Percentiles rank a stretch among this genome's conserved stretches.
These are phyloP conservation scores for Oasisia sp. DNA, from an alignment of 2,888 invertebrate species.

Conservation along the genomic window DNA sequence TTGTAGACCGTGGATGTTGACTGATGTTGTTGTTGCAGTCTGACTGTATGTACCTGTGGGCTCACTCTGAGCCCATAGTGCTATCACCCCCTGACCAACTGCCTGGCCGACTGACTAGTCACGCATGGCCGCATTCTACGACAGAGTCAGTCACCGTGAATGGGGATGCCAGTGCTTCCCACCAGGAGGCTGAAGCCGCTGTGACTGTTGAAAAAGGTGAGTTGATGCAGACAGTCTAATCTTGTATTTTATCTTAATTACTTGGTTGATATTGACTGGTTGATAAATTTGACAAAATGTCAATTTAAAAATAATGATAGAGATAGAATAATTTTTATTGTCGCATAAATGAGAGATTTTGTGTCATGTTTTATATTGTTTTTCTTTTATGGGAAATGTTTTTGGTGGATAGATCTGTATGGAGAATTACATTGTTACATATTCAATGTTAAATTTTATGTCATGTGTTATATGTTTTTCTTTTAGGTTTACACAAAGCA, in stretches of 20 bases:
- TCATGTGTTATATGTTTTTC: too few species aligned
- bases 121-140: slow-evolving; percentile 75
- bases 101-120: slow-evolving; percentile 79
- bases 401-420: too few species aligned
- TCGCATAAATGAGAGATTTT: too few species aligned
- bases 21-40: slow-evolving; percentile 72
- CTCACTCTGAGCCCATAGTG: slow-evolving; percentile 78
- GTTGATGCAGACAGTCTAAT: background rate
- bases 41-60: slow-evolving; percentile 91
- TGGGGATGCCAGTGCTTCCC: background rate
- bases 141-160: background rate
- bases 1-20: background rate
- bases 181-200: background rate
- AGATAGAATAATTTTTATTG: too few species aligned
- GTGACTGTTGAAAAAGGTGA: background rate
- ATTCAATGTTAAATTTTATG: too few species aligned
- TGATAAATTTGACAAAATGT: too few species aligned
- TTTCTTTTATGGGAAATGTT: too few species aligned
- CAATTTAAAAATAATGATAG: too few species aligned
- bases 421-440: too few species aligned
- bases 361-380: too few species aligned
- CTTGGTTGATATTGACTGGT: too few species aligned
- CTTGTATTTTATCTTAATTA: background rate
- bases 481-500: too few species aligned
- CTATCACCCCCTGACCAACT: slow-evolving; percentile 72